phyloP scores from a whole-genome alignment of 2,797 vertebrate genomes.

The Knipowitschia caucasica region DNA sequence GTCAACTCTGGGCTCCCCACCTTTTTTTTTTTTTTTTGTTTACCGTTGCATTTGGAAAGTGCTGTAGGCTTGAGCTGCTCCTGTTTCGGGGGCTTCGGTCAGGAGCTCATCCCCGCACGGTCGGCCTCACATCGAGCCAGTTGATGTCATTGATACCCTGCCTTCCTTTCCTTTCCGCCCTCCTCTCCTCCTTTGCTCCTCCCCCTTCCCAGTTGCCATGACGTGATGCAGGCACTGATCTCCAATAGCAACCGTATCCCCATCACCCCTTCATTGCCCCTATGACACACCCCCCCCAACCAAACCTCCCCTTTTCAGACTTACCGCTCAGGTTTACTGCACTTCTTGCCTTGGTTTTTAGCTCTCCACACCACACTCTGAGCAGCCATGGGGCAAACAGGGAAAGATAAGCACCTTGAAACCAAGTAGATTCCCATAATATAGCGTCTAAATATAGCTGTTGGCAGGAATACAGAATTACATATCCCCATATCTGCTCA shows the following conservation, averaged over 20 bases:
- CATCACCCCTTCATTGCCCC: conserved; percentile 58
- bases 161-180: conserved; percentile 62
- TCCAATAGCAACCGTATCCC: conserved; percentile 76
- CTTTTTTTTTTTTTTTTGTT: conserved; percentile 13
- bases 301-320: conserved; percentile 32
- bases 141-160: conserved; percentile 77
- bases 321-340: conserved; percentile 34
- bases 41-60: conserved; percentile 35
- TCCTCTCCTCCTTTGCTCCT: conserved; percentile 38
- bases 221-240: conserved; percentile 73
- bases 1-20: conserved; percentile 50
- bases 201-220: conserved; percentile 50
- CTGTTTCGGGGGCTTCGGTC: conserved; percentile 64
- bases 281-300: conserved; percentile 34
- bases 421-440: conserved; percentile 48
- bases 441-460: conserved; percentile 60
- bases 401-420: conserved; percentile 66
- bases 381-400: conserved; percentile 38
- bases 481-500: conserved; percentile 19
- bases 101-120: conserved; percentile 62
- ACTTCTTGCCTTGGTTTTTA: conserved; percentile 19
- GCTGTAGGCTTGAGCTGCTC: conserved; percentile 53
- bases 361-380: conserved; percentile 1
- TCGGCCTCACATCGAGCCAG: conserved; percentile 65
- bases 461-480: conserved; percentile 38